phyloP scores from a whole-genome alignment of 2,888 invertebrate species.

The Mesorhabditis sp. region DNA sequence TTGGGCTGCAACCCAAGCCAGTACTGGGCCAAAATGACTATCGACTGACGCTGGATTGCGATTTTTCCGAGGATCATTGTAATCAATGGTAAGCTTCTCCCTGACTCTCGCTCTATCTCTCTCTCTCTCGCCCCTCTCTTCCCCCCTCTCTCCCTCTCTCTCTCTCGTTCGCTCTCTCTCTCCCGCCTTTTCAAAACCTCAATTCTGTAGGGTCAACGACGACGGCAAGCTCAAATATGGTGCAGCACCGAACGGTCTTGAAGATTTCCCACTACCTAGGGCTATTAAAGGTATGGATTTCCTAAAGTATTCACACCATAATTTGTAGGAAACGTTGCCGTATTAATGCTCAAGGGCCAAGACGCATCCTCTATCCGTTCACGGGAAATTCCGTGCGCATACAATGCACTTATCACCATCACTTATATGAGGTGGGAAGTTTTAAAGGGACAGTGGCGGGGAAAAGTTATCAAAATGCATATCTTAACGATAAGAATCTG shows the following conservation, averaged over 20 bases:
- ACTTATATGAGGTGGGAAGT: slow-evolving; percentile 29
- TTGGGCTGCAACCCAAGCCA: slow-evolving; percentile 40
- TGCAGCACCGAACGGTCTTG: slow-evolving; percentile 32
- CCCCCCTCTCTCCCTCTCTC: no score
- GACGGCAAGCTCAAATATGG: slow-evolving; percentile 38
- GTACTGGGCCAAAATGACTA: slow-evolving; percentile 27
- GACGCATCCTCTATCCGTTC: slow-evolving; percentile 26
- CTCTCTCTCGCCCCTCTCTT: no score
- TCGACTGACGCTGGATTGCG: slow-evolving; percentile 39
- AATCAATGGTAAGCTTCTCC: slow-evolving; percentile 40
- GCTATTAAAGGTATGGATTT: slow-evolving; percentile 13
- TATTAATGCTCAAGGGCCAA: slow-evolving; percentile 27
- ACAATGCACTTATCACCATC: slow-evolving; percentile 29
- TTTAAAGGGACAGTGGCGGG: no score
- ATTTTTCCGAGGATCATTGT: slow-evolving; percentile 52
- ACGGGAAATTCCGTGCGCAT: slow-evolving; percentile 34
- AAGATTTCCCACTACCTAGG: slow-evolving; percentile 34
- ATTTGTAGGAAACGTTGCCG: slow-evolving; percentile 32
- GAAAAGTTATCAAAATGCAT: no score
- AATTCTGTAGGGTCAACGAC: slow-evolving; percentile 25
- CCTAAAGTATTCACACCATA: neutral
- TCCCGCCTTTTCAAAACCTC: no score
- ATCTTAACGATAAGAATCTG: no score
- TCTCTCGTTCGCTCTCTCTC: no score
- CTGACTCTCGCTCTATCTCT: no score